These are phyloP conservation scores for Drosophila birchii DNA, from an alignment of 2,888 invertebrate species.

Conservation along the genomic window DNA sequence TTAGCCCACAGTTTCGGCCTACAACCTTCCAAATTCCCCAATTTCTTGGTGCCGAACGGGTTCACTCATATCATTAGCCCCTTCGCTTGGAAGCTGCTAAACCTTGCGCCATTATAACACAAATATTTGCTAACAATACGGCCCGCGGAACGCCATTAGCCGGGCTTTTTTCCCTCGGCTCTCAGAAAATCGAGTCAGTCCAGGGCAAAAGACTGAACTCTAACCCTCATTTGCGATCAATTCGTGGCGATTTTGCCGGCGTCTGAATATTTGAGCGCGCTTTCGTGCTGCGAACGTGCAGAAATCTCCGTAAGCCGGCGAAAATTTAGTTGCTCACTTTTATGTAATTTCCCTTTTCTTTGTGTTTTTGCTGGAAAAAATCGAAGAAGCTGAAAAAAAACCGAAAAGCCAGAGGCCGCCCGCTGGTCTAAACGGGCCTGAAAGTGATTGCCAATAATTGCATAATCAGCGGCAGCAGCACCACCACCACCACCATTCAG, in stretches of 20 bases:
- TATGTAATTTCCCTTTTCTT: constrained; percentile 80
- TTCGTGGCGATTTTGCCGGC: constrained; percentile 76
- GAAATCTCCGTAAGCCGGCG: constrained; percentile 59
- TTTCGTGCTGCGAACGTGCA: constrained; percentile 74
- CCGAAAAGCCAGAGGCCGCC: constrained; percentile 55
- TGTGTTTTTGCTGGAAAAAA: constrained; percentile 48
- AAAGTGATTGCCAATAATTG: constrained; percentile 79
- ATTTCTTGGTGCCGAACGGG: constrained; percentile 54
- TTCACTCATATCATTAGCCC: constrained; percentile 76
- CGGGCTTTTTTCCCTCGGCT: constrained; percentile 12
- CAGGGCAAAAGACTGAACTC: constrained; percentile 60
- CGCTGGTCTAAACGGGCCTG: constrained; percentile 77
- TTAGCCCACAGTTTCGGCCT: constrained; percentile 8
- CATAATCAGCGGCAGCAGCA: constrained; percentile 70
- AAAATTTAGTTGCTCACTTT: constrained; percentile 79
- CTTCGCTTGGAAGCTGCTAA: constrained; percentile 46
- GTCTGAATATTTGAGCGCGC: constrained; percentile 65
- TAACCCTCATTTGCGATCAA: constrained; percentile 80
- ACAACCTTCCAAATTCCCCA: constrained; percentile 5
- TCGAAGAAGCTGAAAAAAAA: background rate
- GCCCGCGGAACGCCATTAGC: constrained; percentile 70
- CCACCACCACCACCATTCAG: constrained; percentile 47
- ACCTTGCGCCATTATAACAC: constrained; percentile 77
- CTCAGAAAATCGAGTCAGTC: constrained; percentile 23
- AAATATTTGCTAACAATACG: constrained; percentile 78